These are phyloP conservation scores for Alviniconcha marisindica DNA, from an alignment of 1,140 invertebrate species.

Conservation along the genomic window DNA sequence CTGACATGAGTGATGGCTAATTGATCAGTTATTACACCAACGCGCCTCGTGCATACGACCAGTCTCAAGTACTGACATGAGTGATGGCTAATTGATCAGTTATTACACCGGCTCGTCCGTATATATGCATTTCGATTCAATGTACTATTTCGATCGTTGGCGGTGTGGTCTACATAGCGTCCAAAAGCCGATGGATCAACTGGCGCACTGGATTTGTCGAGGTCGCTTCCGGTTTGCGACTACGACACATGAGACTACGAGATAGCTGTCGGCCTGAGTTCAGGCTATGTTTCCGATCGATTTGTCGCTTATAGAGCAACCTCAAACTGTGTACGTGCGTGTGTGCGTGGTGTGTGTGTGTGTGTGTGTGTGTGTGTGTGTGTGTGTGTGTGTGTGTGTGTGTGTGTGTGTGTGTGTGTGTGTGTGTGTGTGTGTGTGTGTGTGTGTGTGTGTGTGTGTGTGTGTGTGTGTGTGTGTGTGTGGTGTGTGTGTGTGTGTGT, in stretches of 20 bases:
- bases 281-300: no score
- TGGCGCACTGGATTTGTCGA: no score
- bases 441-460: not conserved
- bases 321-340: not conserved
- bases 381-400: not conserved
- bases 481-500: not conserved
- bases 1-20: not conserved
- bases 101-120: not conserved
- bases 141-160: no score
- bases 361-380: slow-evolving; percentile 3
- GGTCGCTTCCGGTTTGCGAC: no score
- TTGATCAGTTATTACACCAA: not conserved
- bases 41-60: not conserved
- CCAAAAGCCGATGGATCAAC: no score
- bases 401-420: not conserved
- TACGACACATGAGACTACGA: no score
- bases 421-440: not conserved
- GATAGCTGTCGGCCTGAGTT: no score
- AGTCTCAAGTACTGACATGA: not conserved
- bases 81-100: not conserved
- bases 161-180: no score
- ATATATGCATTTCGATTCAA: no score
- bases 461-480: not conserved
- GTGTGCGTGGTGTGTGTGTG: not conserved
- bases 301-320: not conserved